Conservation (phyloP, 2,113 vertebrate species). For the Dicerorhinus sumatrensis region DNA sequence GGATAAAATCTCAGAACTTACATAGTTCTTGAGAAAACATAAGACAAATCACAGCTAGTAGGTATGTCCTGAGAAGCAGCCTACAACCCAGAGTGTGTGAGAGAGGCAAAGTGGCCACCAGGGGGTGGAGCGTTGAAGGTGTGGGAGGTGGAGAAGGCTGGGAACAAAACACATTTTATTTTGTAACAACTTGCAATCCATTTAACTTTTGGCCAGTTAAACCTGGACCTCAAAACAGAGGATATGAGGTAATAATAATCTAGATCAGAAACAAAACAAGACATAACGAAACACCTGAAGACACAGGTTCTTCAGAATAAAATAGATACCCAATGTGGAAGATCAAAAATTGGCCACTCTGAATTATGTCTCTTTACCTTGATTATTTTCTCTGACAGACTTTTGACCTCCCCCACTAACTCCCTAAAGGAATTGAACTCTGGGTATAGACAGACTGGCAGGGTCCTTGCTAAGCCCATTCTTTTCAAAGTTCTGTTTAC, state of each 20-base stretch:
- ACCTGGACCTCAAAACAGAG: too few relatives aligned
- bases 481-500: too few relatives aligned
- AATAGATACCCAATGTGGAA: neutral
- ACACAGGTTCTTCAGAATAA: neutral
- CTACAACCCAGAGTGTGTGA: neutral
- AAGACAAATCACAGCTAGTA: neutral
- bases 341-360: too few relatives aligned
- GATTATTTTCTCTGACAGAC: too few relatives aligned
- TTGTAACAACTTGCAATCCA: neutral
- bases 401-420: too few relatives aligned
- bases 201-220: neutral
- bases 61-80: neutral
- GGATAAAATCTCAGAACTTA: neutral
- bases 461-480: too few relatives aligned
- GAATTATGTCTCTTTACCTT: too few relatives aligned
- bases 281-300: neutral
- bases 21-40: neutral
- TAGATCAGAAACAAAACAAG: neutral
- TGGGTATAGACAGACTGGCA: too few relatives aligned
- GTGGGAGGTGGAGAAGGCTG: neutral
- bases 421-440: too few relatives aligned
- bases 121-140: neutral
- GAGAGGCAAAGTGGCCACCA: too few relatives aligned
- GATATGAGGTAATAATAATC: neutral
- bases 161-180: neutral